These are phyloP conservation scores for Propsilocerus akamusi DNA, from an alignment of 1,140 invertebrate species.

Conservation along the genomic window DNA sequence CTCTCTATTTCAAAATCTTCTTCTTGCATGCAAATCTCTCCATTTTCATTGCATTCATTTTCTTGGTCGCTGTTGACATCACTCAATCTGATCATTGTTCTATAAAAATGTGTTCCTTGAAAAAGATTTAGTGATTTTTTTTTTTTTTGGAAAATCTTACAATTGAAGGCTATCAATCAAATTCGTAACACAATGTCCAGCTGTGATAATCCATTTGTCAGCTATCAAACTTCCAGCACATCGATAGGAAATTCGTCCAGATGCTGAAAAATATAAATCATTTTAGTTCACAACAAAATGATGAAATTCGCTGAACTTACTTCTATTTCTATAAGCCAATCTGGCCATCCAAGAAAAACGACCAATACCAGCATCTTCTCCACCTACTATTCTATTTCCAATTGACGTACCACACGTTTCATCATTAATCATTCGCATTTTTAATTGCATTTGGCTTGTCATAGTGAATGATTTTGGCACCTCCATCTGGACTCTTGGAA, in stretches of 20 bases:
- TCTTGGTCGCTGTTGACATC: slow-evolving; percentile 31
- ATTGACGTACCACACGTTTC: slow-evolving; percentile 32
- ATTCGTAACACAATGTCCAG: slow-evolving; percentile 41
- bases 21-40: slow-evolving; percentile 30
- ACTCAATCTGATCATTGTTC: slow-evolving; percentile 34
- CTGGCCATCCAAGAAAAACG: slow-evolving; percentile 49
- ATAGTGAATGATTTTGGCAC: not conserved
- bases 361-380: slow-evolving; percentile 32
- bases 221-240: slow-evolving; percentile 47
- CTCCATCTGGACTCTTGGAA: slow-evolving; percentile 6
- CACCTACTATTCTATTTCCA: slow-evolving; percentile 40
- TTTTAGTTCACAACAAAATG: slow-evolving; percentile 5
- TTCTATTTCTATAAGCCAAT: slow-evolving; percentile 33
- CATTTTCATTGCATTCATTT: slow-evolving; percentile 31
- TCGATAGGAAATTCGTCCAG: slow-evolving; percentile 25
- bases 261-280: slow-evolving; percentile 29
- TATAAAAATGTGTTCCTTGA: slow-evolving; percentile 13
- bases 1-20: slow-evolving; percentile 29
- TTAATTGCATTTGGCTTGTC: not conserved
- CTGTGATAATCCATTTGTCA: slow-evolving; percentile 37
- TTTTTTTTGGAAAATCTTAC: slow-evolving; percentile 19
- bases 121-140: slow-evolving; percentile 5
- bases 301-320: too few species aligned
- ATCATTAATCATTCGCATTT: slow-evolving; percentile 5
- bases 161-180: slow-evolving; percentile 24